Percentiles rank a stretch among this genome's conserved stretches.
phyloP scores from a whole-genome alignment of 1,140 invertebrate species.

The Bombus soroeensis region DNA sequence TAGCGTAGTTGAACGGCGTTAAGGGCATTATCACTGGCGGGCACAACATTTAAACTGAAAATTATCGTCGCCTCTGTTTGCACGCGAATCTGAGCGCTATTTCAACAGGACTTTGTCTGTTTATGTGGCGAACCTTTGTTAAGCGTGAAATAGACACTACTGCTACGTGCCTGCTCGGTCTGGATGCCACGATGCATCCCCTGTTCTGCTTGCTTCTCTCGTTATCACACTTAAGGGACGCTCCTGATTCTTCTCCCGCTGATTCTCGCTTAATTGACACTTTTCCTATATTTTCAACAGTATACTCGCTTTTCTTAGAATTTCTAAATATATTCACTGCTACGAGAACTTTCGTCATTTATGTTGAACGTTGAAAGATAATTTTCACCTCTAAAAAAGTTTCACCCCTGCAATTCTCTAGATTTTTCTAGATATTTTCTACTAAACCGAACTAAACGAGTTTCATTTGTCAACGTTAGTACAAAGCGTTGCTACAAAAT shows the following conservation, averaged over 20 bases:
- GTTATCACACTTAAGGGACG: not conserved
- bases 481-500: no score
- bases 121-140: not conserved
- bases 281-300: not conserved
- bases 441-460: no score
- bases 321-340: not conserved
- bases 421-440: no score
- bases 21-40: not conserved
- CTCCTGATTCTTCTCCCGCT: not conserved
- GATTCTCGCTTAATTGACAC: not conserved
- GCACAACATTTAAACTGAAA: conserved; percentile 13
- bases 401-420: no score
- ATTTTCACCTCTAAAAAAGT: no score
- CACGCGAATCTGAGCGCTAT: not conserved
- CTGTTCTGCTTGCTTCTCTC: not conserved
- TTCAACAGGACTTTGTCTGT: conserved; percentile 19
- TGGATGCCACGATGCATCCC: not conserved
- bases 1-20: not conserved
- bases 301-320: not conserved
- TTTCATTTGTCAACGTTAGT: no score
- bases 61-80: conserved; percentile 7
- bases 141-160: conserved; percentile 15
- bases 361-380: not conserved
- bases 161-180: not conserved
- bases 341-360: not conserved